A percentile compares a stretch with the other conserved stretches of the same genome.
phyloP scores from a whole-genome alignment of 2,113 vertebrate genomes.

The Sander vitreus region DNA sequence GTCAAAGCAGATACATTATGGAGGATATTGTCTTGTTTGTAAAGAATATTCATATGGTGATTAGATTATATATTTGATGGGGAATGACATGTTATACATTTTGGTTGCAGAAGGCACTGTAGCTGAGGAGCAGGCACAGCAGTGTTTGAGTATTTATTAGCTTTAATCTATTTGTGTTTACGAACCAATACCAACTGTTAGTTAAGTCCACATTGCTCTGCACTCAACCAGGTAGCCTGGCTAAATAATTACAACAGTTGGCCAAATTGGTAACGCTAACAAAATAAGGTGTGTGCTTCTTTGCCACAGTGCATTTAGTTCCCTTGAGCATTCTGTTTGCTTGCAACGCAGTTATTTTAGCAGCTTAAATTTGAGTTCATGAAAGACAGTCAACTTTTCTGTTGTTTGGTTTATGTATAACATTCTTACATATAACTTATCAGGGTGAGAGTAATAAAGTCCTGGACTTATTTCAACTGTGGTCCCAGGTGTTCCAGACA shows the following conservation, averaged over 20 bases:
- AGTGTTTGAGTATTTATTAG: conserved; percentile 36
- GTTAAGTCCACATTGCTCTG: not conserved
- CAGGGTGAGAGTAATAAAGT: not conserved
- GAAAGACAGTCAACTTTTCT: too few relatives aligned
- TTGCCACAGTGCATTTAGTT: not conserved
- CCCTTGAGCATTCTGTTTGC: conserved; percentile 20
- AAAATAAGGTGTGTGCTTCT: not conserved
- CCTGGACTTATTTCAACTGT: not conserved
- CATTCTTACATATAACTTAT: not conserved
- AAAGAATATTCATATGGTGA: conserved; percentile 33
- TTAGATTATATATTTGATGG: conserved; percentile 22
- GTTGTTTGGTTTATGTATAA: not conserved
- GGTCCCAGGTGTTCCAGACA: not conserved
- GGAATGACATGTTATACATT: conserved; percentile 19
- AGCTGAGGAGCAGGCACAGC: not conserved
- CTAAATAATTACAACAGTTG: conserved; percentile 34
- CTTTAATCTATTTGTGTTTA: conserved; percentile 41
- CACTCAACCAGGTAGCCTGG: conserved; percentile 47
- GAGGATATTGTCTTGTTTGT: conserved; percentile 8
- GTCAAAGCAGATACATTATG: conserved; percentile 9
- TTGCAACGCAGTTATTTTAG: too few relatives aligned
- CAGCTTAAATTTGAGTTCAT: too few relatives aligned
- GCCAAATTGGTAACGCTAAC: conserved; percentile 29
- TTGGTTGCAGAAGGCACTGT: conserved; percentile 26
- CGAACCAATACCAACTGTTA: conserved; percentile 1